These are phyloP conservation scores for Phorcus lineatus DNA, from an alignment of 2,888 invertebrate species.

Conservation along the genomic window DNA sequence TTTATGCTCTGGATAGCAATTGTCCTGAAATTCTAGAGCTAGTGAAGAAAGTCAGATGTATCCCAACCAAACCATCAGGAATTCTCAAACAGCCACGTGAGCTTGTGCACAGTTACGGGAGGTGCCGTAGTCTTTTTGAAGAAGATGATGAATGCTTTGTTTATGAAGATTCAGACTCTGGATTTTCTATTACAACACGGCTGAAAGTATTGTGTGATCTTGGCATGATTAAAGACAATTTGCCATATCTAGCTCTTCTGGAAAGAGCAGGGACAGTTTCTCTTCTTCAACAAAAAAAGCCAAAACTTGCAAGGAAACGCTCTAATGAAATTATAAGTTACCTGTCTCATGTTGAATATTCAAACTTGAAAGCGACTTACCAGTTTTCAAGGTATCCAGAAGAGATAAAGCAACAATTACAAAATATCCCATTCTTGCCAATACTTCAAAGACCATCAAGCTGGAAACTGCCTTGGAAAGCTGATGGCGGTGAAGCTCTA, in stretches of 20 bases:
- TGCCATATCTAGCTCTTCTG: slow-evolving; percentile 41
- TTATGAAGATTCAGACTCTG: slow-evolving; percentile 7
- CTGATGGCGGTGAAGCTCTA: neutral
- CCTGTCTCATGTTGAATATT: neutral
- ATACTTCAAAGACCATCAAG: slow-evolving; percentile 31
- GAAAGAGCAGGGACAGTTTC: slow-evolving; percentile 44
- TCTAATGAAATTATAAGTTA: neutral
- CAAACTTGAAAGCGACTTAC: neutral
- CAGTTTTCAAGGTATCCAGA: neutral
- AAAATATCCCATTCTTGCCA: slow-evolving; percentile 38
- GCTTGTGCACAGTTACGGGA: slow-evolving; percentile 51
- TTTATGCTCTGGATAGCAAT: slow-evolving; percentile 42
- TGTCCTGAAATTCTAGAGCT: slow-evolving; percentile 30
- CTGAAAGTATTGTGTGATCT: slow-evolving; percentile 38
- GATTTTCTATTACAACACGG: neutral
- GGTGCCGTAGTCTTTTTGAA: slow-evolving; percentile 42
- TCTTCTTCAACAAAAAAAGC: neutral
- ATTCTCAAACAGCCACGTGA: slow-evolving; percentile 42
- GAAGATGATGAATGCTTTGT: slow-evolving; percentile 55
- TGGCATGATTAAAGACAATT: slow-evolving; percentile 45
- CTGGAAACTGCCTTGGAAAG: slow-evolving; percentile 45
- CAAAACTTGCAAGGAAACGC: neutral
- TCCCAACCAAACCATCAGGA: slow-evolving; percentile 52
- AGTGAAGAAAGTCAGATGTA: slow-evolving; percentile 37
- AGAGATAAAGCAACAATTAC: neutral